Evolutionary conservation across 2,888 invertebrate genomes (phyloP).

Genomic region (Laothoe populi): DNA sequence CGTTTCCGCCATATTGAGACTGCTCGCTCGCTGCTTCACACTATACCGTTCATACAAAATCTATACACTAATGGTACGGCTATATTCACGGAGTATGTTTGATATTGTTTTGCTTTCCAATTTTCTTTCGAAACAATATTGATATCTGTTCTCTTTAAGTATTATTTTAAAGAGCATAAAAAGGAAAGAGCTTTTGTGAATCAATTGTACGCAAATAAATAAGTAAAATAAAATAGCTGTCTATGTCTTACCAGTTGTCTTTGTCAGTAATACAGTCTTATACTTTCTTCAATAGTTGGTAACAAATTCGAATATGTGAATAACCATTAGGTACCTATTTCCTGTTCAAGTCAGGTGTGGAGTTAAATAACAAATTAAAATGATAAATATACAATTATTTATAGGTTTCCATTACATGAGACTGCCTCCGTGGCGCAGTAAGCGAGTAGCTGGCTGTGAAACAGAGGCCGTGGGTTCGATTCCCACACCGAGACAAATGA

Average conservation of each 20-base stretch:
- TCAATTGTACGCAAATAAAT: background rate
- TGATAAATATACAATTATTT: background rate
- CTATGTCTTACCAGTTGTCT: too few species aligned
- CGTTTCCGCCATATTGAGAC: slow-evolving; percentile 49
- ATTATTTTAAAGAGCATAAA: background rate
- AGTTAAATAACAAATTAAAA: background rate
- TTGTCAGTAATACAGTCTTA: too few species aligned
- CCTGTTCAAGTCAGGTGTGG: too few species aligned
- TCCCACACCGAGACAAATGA: too few species aligned
- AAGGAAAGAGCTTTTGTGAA: background rate
- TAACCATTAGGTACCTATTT: too few species aligned
- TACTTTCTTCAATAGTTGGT: too few species aligned
- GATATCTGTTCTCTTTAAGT: slow-evolving; percentile 10
- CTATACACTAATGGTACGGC: slow-evolving; percentile 3
- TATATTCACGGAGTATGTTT: slow-evolving; percentile 10
- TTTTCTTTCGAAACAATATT: slow-evolving; percentile 14
- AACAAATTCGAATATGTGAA: too few species aligned
- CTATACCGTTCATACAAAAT: slow-evolving; percentile 1
- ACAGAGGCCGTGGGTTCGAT: too few species aligned
- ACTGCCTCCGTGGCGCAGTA: too few species aligned
- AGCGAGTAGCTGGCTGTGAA: too few species aligned
- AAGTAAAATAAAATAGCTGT: too few species aligned
- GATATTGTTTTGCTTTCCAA: slow-evolving; percentile 20
- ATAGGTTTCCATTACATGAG: too few species aligned
- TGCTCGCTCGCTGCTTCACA: slow-evolving; percentile 41